A percentile compares a stretch with the other conserved stretches of the same genome.
Evolutionary conservation across 2,113 vertebrate genomes (phyloP).

Genomic region (Nyctereutes procyonoides): DNA sequence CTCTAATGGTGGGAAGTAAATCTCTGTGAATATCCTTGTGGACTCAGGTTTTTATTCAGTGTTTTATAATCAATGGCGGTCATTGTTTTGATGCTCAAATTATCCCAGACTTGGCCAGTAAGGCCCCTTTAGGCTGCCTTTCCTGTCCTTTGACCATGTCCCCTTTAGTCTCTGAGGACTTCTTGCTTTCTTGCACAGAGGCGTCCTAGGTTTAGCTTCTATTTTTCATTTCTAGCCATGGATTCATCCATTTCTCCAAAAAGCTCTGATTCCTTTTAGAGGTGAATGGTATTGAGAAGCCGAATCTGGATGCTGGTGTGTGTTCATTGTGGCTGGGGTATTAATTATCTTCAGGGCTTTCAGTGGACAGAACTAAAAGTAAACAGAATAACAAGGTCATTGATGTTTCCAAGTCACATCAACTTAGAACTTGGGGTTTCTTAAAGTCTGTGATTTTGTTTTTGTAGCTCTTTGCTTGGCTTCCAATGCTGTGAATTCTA

Average conservation of each 20-base stretch:
- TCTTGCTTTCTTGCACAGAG: background rate
- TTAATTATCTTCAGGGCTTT: background rate
- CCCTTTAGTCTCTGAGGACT: background rate
- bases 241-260: background rate
- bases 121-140: background rate
- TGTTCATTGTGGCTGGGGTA: no score
- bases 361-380: background rate
- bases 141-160: background rate
- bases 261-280: background rate
- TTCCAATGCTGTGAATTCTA: background rate
- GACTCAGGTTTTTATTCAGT: background rate
- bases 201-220: background rate
- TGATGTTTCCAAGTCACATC: background rate
- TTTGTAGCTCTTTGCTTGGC: background rate
- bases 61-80: conserved; percentile 22
- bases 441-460: background rate
- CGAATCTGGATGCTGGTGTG: background rate
- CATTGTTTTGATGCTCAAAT: conserved; percentile 39
- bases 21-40: background rate
- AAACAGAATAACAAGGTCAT: background rate
- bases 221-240: background rate
- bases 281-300: background rate
- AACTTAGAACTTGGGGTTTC: background rate
- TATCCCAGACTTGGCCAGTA: background rate
- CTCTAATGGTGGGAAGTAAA: background rate